phyloP scores from a whole-genome alignment of 2,113 vertebrate species.

The Naja naja region DNA sequence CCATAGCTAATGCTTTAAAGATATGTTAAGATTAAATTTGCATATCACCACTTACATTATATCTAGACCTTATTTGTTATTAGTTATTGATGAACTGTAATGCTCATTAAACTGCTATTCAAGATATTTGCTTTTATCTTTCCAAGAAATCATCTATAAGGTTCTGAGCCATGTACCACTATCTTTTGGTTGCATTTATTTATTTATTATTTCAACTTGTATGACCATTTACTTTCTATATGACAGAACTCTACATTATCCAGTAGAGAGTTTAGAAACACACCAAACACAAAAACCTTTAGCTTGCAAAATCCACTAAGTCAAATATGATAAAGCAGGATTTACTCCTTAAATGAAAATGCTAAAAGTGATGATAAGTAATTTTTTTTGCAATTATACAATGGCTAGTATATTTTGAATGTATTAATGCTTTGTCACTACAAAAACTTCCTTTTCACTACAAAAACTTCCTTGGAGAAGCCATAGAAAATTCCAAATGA shows the following conservation, averaged over 20 bases:
- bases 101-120: neutral
- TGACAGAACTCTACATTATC: neutral
- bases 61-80: neutral
- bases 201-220: neutral
- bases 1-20: neutral
- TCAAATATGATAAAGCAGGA: neutral
- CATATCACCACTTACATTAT: neutral
- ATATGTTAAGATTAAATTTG: conserved; percentile 3
- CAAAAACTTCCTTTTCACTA: neutral
- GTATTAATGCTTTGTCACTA: neutral
- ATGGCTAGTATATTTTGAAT: neutral
- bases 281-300: neutral
- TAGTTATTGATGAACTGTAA: accelerated
- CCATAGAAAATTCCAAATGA: neutral
- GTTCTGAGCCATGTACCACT: neutral
- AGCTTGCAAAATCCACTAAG: neutral
- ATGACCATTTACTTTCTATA: neutral
- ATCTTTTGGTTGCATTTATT: neutral
- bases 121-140: neutral
- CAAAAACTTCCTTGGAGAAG: neutral
- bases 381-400: neutral
- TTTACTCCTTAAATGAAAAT: neutral
- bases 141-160: neutral
- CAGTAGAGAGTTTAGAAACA: neutral
- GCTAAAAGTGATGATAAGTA: neutral